These are phyloP conservation scores for Nilaparvata lugens DNA, from an alignment of 1,140 invertebrate species.

Conservation along the genomic window DNA sequence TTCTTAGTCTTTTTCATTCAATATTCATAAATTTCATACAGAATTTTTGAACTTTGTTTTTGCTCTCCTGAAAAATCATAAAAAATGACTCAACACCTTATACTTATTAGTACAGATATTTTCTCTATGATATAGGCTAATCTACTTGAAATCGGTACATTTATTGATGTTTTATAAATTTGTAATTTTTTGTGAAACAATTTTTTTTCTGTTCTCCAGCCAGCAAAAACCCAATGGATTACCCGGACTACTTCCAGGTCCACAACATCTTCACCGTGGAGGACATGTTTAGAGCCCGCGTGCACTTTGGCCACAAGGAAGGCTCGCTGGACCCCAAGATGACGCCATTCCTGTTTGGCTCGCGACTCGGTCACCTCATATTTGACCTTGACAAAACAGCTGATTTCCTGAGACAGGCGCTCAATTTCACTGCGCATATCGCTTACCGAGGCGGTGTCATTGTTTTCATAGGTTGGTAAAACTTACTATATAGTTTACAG, in stretches of 20 bases:
- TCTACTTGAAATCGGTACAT: too few species aligned
- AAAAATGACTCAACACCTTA: too few species aligned
- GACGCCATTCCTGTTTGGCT: conserved; percentile 87
- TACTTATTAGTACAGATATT: too few species aligned
- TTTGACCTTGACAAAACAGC: conserved; percentile 92
- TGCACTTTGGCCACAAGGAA: conserved; percentile 89
- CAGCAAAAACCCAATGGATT: conserved; percentile 32
- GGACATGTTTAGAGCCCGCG: conserved; percentile 83
- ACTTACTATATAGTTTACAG: too few species aligned
- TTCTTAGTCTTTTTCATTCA: too few species aligned
- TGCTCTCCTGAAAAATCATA: too few species aligned
- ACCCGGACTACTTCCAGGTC: conserved; percentile 85
- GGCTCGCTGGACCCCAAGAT: conserved; percentile 83
- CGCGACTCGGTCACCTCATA: conserved; percentile 80
- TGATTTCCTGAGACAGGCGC: conserved; percentile 66
- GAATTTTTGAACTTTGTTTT: too few species aligned
- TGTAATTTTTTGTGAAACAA: too few species aligned
- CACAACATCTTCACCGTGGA: conserved; percentile 77
- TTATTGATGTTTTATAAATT: too few species aligned
- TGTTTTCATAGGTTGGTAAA: conserved; percentile 45
- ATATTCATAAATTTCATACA: too few species aligned
- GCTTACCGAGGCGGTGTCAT: conserved; percentile 53
- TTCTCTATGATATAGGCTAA: too few species aligned
- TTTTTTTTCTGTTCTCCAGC: too few species aligned
- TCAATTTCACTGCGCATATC: conserved; percentile 91